Conservation (phyloP, 2,113 vertebrate species). For the Phylloscopus whistleri region DNA sequence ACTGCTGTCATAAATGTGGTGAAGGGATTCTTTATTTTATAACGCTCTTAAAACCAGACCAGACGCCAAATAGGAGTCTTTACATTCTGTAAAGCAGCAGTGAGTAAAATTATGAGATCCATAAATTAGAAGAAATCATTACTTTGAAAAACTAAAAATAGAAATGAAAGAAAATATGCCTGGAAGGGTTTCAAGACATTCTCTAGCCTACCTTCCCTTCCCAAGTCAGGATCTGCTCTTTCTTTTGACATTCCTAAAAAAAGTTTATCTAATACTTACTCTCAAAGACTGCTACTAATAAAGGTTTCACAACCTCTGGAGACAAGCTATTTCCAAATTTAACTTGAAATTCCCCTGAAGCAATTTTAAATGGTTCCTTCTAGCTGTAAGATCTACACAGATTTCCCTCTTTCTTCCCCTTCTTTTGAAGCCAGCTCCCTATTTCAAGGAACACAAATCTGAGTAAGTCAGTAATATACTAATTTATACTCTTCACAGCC, state of each 20-base stretch:
- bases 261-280: not conserved
- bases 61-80: not conserved
- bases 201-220: not conserved
- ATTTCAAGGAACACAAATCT: slow-evolving; percentile 8
- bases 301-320: not conserved
- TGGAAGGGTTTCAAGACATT: not conserved
- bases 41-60: not conserved
- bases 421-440: not conserved
- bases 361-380: not conserved
- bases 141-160: not conserved
- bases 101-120: not conserved
- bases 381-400: not conserved
- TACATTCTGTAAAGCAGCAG: not conserved
- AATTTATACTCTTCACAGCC: slow-evolving; percentile 18
- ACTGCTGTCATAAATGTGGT: not conserved
- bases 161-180: not conserved
- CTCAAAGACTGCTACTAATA: not conserved
- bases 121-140: not conserved
- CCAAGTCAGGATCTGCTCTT: not conserved
- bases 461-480: not conserved
- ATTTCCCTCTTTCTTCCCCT: not conserved
- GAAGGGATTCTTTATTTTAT: not conserved
- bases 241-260: not conserved
- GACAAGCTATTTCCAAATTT: not conserved
- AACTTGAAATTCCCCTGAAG: not conserved